Conservation (phyloP, 1,140 invertebrate genomes). For the Zaprionus ghesquierei region DNA sequence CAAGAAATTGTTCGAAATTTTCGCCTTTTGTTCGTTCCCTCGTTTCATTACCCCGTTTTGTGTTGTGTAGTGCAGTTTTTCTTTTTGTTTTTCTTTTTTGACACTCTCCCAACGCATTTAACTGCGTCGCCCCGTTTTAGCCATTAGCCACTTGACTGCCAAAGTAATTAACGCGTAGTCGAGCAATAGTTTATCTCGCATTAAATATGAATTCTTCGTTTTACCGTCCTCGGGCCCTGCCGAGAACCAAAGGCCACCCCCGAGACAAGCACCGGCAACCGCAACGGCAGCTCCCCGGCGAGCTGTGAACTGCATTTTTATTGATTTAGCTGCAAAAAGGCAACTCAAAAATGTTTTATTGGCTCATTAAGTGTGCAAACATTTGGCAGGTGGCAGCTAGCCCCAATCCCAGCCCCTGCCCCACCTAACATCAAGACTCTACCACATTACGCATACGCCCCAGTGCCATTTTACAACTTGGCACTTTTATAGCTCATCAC, state of each 20-base stretch:
- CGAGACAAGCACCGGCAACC: not conserved
- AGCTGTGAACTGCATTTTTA: slow-evolving; percentile 44
- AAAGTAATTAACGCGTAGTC: slow-evolving; percentile 53
- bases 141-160: slow-evolving; percentile 21
- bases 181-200: slow-evolving; percentile 8
- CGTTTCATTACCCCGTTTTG: not conserved
- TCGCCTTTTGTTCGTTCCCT: not conserved
- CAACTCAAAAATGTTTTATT: slow-evolving; percentile 44
- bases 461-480: slow-evolving; percentile 32
- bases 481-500: slow-evolving; percentile 45
- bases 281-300: too few species aligned
- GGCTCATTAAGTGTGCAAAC: slow-evolving; percentile 74
- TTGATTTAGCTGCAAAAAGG: slow-evolving; percentile 64
- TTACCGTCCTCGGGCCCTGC: slow-evolving; percentile 20
- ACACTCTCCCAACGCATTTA: slow-evolving; percentile 16
- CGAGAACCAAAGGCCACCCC: slow-evolving; percentile 9
- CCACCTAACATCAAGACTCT: not conserved
- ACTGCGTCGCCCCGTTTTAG: not conserved
- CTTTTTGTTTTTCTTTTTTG: not conserved
- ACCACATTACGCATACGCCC: slow-evolving; percentile 47
- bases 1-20: slow-evolving; percentile 31
- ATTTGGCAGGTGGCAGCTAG: slow-evolving; percentile 29
- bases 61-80: not conserved
- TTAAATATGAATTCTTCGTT: slow-evolving; percentile 3
- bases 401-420: not conserved